Evolutionary conservation across 2,113 vertebrate species (phyloP), one percentile per base, ranked within the genome.

Genomic region (Lepisosteus osseus): DNA sequence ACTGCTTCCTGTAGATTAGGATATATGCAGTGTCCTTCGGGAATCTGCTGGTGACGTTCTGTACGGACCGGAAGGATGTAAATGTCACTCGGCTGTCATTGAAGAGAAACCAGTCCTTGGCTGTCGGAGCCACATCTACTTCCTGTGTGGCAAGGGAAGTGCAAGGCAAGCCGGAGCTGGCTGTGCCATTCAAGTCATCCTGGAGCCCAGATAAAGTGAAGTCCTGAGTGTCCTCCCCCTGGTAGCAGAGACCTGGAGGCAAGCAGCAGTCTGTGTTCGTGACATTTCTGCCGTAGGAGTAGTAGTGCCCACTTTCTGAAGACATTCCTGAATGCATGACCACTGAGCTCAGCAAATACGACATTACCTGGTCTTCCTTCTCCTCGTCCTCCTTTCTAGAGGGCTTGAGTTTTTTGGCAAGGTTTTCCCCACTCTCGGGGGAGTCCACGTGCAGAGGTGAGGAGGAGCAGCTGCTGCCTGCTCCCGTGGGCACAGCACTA

Each of bases 11-110:
- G 92, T 99, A 99, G 78, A 99, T 91, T 61, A 99, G 90, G 74
- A 99, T 96, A 73, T 99, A 99, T 45, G 96, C 97, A 3, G 97
- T 98, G 89, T 99, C 97, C 88, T 98, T 99, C 74, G 97, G 97
- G 90, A 99, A 99, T 67, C 95, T 93, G 83, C 92, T 94, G 2
- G 97, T 98, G 72, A 99, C 94, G 86, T 97, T 98, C 85, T 98
- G 95, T 83, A 98, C 95, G 45, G 96, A 98, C 59, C 96, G 94
- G 88, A 98, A 97, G 70, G 95, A 98, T 70, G 97, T 95, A 88
- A 96, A 99, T 0, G 97, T 96, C 86, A 99, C 97, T 84, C 97
- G 89, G 86, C 96, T 98, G 78, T 99, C 97, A 82, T 99, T 99
- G 87, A 98, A 99, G 74, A 99, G 89, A 91, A 98, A 95, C 97